phyloP scores from a whole-genome alignment of 1,140 invertebrate genomes.

The Sipha flava region DNA sequence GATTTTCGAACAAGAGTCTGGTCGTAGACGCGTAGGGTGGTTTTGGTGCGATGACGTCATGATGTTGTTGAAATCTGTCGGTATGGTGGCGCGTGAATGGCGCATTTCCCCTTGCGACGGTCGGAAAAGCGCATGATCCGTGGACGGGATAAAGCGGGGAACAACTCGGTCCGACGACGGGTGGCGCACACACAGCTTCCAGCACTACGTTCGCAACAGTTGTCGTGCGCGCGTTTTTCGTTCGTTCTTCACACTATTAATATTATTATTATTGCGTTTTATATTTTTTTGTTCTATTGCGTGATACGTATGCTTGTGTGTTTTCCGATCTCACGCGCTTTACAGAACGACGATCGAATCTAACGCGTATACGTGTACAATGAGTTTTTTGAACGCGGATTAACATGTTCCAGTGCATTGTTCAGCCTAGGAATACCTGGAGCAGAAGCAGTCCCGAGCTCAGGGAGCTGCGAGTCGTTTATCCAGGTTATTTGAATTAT shows the following conservation, averaged over 20 bases:
- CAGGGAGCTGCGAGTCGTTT: slow-evolving; percentile 56
- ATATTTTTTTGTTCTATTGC: too few species aligned
- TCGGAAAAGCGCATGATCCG: slow-evolving; percentile 7
- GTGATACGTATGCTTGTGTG: too few species aligned
- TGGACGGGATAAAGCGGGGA: not conserved
- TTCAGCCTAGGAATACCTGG: slow-evolving; percentile 69
- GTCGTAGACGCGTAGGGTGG: too few species aligned
- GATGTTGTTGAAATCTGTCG: not conserved
- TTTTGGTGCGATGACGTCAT: not conserved
- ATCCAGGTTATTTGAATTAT: slow-evolving; percentile 58
- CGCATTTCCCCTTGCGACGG: not conserved
- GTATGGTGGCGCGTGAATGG: not conserved
- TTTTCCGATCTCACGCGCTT: not conserved
- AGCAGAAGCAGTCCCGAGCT: slow-evolving; percentile 58
- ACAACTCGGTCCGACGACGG: not conserved
- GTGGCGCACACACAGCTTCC: slow-evolving; percentile 13
- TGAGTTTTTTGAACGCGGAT: not conserved
- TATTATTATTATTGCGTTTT: not conserved
- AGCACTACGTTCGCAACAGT: not conserved
- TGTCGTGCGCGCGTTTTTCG: not conserved
- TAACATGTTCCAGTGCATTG: slow-evolving; percentile 71
- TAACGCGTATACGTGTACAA: not conserved
- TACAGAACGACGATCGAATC: not conserved
- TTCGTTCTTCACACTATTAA: not conserved
- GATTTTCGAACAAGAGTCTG: not conserved